Base-by-base conservation (phyloP, 2,888 invertebrate species). In the Sepioteuthis lessoniana region DNA sequence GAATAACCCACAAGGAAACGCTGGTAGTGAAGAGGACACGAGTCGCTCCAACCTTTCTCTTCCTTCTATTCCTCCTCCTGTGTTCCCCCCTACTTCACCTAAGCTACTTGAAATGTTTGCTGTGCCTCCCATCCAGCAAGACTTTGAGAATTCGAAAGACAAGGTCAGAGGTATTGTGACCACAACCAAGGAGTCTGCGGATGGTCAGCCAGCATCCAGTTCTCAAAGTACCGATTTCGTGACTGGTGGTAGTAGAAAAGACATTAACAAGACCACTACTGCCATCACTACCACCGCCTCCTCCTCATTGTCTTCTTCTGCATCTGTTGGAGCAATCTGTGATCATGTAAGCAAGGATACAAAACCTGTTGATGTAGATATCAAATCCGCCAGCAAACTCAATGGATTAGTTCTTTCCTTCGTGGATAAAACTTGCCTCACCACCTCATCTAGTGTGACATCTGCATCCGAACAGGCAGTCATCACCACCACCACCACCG, bases 401-500 rank as follows among this genome's bases (percentile, higher is more conserved):
- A 91, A 91, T 38, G 91, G 91, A 28, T 28, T 91, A 31, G 91
- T 91, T 37, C 25, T 91, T 38, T 42, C 42, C 42, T 42, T 46
- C 16, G 46, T 13, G 42, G 46, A 37, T 42, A 91, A 91, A 42
- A 42, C 91, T 38, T 91, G 38, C 38, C 31, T 42, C 38, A 91
- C 91, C 91, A 2, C 38, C 31, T 91, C 91, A 91, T 46, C 76
- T 76, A 76, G 76, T 76, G 76, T 76, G 76, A 35, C 76, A 76
- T n/a, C 76, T 76, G n/a, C 25, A 42, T 91, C 46, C 42, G 35
- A 46, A 46, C 42, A 91, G 46, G 46, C 37, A 91, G 76, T 35
- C n/a, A 38, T n/a, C 38, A 91, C 91, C 91, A 42, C 91, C 91
- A 91, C 37, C 91, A 42, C 91, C 91, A 91, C 91, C 91, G 5